Base-by-base conservation (phyloP, 2,113 vertebrate genomes). In the Oreotrochilus melanogaster region DNA sequence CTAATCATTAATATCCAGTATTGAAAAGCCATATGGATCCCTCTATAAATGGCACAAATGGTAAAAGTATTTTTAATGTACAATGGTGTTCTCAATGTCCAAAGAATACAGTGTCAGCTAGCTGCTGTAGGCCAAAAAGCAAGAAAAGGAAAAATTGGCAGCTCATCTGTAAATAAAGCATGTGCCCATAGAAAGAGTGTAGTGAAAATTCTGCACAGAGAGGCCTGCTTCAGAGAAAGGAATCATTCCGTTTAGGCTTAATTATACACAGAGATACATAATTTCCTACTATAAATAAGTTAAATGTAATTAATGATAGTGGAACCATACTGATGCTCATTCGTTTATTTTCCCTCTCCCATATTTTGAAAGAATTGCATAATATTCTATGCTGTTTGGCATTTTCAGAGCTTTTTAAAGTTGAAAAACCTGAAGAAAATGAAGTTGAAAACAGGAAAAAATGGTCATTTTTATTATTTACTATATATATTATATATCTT, bases 151-250 rank as follows among this genome's bases (percentile, higher is more conserved):
- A 61, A 93, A 85, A 83, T 82, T 11, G 18, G n/a, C 56, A 93
- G 57, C 37, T 89, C 51, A 48, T 54, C 66, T 94, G 47, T 48
- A 85, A 82, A 85, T 83, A 69, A 94, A 96, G 92, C 51, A 75
- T 51, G 37, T 1, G 0, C 39, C 22, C 3, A 33, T 51, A 58
- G 50, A 78, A 25, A 75, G 14, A 76, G 87, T 25, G 86, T 65
- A 94, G 88, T 58, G 25, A 69, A 86, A 96, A 88, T 95, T 91
- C 24, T 8, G 56, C 80, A 78, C n/a, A 8, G 54, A 89, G 35
- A 96, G 69, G 84, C 39, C 31, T 57, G 80, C 61, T 94, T 89
- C 54, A 72, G 87, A 96, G 87, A 72, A 93, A 95, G 58, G 58
- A 86, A 33, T 72, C 47, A 57, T 86, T 90, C 86, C 76, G 12